Base-by-base conservation (phyloP, 2,113 vertebrate species). In the Strix uralensis region DNA sequence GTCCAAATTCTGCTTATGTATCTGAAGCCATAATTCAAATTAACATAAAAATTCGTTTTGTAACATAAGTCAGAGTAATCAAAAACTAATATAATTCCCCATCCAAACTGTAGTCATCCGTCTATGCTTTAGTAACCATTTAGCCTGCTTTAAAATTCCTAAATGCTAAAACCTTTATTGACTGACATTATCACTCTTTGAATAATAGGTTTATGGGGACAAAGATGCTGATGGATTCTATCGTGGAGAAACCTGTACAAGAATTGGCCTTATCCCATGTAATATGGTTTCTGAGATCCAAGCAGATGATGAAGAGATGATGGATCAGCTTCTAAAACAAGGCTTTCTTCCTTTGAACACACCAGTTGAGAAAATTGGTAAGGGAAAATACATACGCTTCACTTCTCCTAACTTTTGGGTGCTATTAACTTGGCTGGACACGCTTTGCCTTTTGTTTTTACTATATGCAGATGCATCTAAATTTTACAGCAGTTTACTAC, bases 231-330 rank as follows among this genome's bases (percentile, higher is more conserved):
- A 99, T 25, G 99, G 99, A 11, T 99, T 99, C 97, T 99, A 99
- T 97, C 98, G 99, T 16, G 99, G 99, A 16, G 98, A 99, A 95
- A 99, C 99, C 72, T 98, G 99, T 21, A 97, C 99, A 5, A 97
- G 99, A 55, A 96, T 98, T 16, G 99, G 99, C 87, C 99, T 99
- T 94, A 99, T 99, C 61, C 99, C 99, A 1, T 99, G 99, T 72
- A 99, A 99, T 91, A 99, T 99, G 99, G 99, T 99, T 67, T 99
- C 99, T 2, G 99, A 99, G 94, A 99, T 99, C 92, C 99, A 99
- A 91, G 99, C 99, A 1, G 99, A 99, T 29, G 99, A 99, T 16
- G 98, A 99, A 32, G 99, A 99, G 70, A 99, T 99, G 99, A 98
- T 99, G 98, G 99, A 98, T 23, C 99, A 99, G 97, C 99, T 99